Conservation (phyloP, 2,888 invertebrate genomes). For the Criorhina ranunculi region DNA sequence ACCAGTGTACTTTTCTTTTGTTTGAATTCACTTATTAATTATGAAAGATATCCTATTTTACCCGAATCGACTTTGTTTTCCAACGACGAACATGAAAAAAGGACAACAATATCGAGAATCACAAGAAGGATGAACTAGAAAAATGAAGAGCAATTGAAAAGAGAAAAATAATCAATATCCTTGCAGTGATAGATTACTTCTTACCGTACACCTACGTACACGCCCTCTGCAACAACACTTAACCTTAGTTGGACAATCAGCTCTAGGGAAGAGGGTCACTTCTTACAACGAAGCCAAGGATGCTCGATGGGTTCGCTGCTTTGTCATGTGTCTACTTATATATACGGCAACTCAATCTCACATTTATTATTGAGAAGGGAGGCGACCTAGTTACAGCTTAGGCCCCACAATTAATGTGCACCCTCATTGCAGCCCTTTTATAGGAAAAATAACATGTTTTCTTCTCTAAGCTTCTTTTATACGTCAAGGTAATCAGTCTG, state of each 20-base stretch:
- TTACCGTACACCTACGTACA: not conserved
- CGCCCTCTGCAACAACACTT: not conserved
- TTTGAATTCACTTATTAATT: constrained; percentile 34
- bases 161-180: constrained; percentile 38
- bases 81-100: not conserved
- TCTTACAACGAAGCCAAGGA: constrained; percentile 4
- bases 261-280: not conserved
- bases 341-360: constrained; percentile 40
- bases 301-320: constrained; percentile 30
- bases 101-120: not conserved
- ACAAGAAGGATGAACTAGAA: constrained; percentile 19
- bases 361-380: not conserved
- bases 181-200: constrained; percentile 56
- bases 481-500: constrained; percentile 69
- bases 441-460: constrained; percentile 14
- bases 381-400: constrained; percentile 54
- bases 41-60: constrained; percentile 30
- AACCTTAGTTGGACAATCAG: constrained; percentile 32
- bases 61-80: constrained; percentile 2
- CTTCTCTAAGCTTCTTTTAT: constrained; percentile 21
- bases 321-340: constrained; percentile 49
- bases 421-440: constrained; percentile 20
- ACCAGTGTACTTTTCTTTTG: not conserved
- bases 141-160: not conserved
- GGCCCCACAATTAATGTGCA: constrained; percentile 54